Percentiles rank a stretch among this genome's conserved stretches.
These are phyloP conservation scores for Semnornis frantzii DNA, from an alignment of 2,113 vertebrate species.

Conservation along the genomic window DNA sequence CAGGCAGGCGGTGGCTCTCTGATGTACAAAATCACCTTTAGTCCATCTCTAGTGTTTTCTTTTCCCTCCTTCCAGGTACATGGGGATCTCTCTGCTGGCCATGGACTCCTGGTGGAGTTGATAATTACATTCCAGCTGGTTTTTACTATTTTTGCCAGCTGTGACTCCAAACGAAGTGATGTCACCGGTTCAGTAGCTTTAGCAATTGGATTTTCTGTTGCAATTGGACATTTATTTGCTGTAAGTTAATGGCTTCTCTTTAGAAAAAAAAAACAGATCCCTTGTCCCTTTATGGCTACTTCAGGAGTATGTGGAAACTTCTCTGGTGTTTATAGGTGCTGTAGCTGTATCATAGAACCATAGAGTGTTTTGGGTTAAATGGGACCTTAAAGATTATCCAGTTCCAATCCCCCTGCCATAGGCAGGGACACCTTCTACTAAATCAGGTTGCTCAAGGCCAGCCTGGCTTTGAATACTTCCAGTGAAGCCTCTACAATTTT, in stretches of 20 bases:
- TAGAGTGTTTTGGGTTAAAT: too few species aligned
- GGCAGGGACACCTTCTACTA: too few species aligned
- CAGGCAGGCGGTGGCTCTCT: background rate
- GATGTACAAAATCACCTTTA: background rate
- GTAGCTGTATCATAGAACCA: background rate
- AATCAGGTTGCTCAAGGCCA: too few species aligned
- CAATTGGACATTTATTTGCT: slow-evolving; percentile 94
- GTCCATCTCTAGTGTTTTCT: slow-evolving; percentile 12
- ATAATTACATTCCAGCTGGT: slow-evolving; percentile 96
- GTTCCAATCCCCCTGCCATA: too few species aligned
- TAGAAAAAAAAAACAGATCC: slow-evolving; percentile 45
- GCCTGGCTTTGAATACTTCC: too few species aligned
- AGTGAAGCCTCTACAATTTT: too few species aligned
- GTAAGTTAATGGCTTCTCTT: slow-evolving; percentile 81
- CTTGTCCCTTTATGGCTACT: slow-evolving; percentile 2
- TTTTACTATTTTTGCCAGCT: slow-evolving; percentile 96
- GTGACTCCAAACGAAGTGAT: slow-evolving; percentile 91
- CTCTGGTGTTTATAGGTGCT: background rate
- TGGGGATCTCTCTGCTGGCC: slow-evolving; percentile 82
- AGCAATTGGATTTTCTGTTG: slow-evolving; percentile 92
- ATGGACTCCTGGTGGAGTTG: slow-evolving; percentile 91
- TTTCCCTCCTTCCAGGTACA: slow-evolving; percentile 81
- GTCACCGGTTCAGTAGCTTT: slow-evolving; percentile 89
- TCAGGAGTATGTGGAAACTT: slow-evolving; percentile 11
- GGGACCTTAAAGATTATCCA: too few species aligned